Evolutionary conservation across 64 coral and sea anemone species (phyloP).

Genomic region (Montipora foliosa): DNA sequence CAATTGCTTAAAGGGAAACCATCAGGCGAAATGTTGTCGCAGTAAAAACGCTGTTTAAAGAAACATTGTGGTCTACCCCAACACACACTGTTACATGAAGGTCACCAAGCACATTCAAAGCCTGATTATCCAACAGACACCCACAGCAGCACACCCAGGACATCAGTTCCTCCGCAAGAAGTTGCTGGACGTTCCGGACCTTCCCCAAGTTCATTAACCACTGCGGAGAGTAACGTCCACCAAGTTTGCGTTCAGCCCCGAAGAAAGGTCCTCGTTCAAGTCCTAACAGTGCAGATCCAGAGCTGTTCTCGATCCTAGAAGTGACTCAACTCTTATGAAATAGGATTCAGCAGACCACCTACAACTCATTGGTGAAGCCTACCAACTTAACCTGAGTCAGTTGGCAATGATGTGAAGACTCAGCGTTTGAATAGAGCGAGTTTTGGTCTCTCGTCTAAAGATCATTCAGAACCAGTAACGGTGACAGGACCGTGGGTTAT

Average conservation of each 20-base stretch:
- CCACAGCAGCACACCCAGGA: neutral
- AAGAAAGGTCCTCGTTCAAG: conserved; percentile 13
- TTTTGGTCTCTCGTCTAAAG: too few relatives aligned
- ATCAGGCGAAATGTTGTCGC: neutral
- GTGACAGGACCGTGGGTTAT: too few relatives aligned
- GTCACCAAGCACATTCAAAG: neutral
- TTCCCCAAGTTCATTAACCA: too few relatives aligned
- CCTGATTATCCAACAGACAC: neutral
- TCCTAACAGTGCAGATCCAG: conserved; percentile 10
- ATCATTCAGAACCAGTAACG: too few relatives aligned
- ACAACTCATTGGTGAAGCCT: conserved; percentile 23
- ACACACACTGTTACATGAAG: neutral
- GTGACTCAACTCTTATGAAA: conserved; percentile 48
- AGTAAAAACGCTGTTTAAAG: neutral
- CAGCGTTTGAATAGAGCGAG: too few relatives aligned
- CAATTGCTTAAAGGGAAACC: neutral
- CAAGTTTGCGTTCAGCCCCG: neutral
- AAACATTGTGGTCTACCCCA: neutral
- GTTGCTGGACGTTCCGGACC: neutral
- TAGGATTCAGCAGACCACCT: conserved; percentile 28
- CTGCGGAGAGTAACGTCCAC: neutral
- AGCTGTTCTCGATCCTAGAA: conserved; percentile 28
- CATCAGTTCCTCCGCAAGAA: neutral
- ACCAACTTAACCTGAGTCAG: too few relatives aligned
- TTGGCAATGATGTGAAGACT: too few relatives aligned